Evolutionary conservation across 2,113 vertebrate genomes (phyloP), one percentile per base, ranked within the genome.

Genomic region (Epinephelus cyanopodus): DNA sequence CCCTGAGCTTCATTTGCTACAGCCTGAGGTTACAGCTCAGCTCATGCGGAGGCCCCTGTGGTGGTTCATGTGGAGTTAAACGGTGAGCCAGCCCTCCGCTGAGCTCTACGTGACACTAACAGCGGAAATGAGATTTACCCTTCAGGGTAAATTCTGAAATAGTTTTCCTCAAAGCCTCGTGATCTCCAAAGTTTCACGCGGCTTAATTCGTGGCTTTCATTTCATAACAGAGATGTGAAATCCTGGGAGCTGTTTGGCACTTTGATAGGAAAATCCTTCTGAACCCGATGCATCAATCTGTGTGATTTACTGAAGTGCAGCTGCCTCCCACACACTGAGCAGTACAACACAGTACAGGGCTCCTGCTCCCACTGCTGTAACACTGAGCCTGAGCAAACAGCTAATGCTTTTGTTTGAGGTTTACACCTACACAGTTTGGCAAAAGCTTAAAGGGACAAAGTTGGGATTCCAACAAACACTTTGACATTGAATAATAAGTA

Each of bases 391-490:
- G 33, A 50, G 72, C 69, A 77, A 89, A 79, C 45, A 77, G 42
- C 42, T 25, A 48, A 83, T 62, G 71, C 74, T 82, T 87, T 81
- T 77, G 77, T 87, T 74, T 37, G 61, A 87, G 37, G 56, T 62
- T 29, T 42, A 77, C 10, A 47, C 81, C 86, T 72, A 83, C 83
- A 67, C 70, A 77, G 54, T 71, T 79, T 89, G 77, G 71, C 50
- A 84, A 67, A 72, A 39, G 54, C 73, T 79, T 73, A 47, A 79
- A 58, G 45, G 33, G 23, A 79, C 65, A 50, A 77, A 60, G 72
- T 63, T 13, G 52, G 5, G 54, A 75, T 77, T 48, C 27, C 19
- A 56, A 61, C 47, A 80, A 71, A 71, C 50, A 58, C 50, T 67
- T 37, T 74, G 81, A 65, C 62, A 70, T 12, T 71, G 66, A 77